Base-by-base conservation (phyloP, 2,797 vertebrate genomes). In the Cercopithecus petaurista region DNA sequence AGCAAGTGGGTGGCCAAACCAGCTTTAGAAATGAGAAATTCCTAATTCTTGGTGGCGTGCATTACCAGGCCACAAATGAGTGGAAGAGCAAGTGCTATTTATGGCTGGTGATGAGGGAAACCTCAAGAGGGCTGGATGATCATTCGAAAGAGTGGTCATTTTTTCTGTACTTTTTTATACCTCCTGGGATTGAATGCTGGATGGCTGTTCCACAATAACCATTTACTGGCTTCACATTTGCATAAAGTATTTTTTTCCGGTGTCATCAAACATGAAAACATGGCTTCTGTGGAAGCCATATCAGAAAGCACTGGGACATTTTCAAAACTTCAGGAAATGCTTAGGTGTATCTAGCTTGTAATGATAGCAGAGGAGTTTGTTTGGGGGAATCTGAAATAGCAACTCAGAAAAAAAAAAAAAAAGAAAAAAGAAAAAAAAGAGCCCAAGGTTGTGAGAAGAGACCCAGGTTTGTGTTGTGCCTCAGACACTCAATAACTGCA, bases 41-140 rank as follows among this genome's bases (percentile, higher is more conserved):
- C 73, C 70, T 95, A 57, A 39, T 95, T 95, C 83, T 33, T 92
- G 64, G 59, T 48, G 76, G 48, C 21, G 33, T 92, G 26, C 82
- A 26, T 85, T 81, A 84, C 50, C 73, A 94, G 88, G 70, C 92
- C 89, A 93, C 89, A 92, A 52, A 88, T 70, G 61, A 93, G 48
- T 64, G 87, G 77, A 96, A 93, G 88, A 88, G 76, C 93, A 93
- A 88, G 86, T 95, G 59, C 46, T 97, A 93, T 52, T 97, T 96
- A 94, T 73, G 88, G 79, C 50, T 50, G 22, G 48, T 24, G n/a
- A 87, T 46, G 95, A 77, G 73, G 77, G 92, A 97, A 96, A 95
- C 89, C 93, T 97, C 96, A 93, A 84, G 76, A 93, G 81, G 39
- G 72, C 57, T 90, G 75, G 43, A 64, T 72, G 87, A 88, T 79